Evolutionary conservation across 2,888 invertebrate species (phyloP), one percentile per base, ranked within the genome.

Genomic region (Ashinkailepas kermadecensis): DNA sequence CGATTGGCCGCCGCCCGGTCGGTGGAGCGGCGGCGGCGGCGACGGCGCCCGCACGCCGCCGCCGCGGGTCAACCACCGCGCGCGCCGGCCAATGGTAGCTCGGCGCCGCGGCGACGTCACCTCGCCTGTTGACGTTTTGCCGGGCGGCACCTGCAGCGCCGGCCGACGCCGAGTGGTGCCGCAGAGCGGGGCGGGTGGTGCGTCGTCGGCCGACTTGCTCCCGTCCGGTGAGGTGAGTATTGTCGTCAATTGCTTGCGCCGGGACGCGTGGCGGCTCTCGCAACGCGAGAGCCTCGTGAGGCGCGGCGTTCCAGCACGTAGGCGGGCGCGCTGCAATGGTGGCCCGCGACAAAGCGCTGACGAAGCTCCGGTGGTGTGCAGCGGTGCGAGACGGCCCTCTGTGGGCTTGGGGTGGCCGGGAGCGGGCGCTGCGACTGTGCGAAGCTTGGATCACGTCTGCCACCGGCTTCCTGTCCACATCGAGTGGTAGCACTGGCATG

Each of bases 31-130:
- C 67, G n/a, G 65, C 39, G 67, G 57, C 15, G 67, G 39, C 39
- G 39, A 39, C 39, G 39, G n/a, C 54, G 15, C 18, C 18, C 56
- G 54, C 64, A 39, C 13, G n/a, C 3, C 39, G 54, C 64, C 23
- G 23, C 18, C 21, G 54, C 74, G 74, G 74, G 74, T 74, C 74
- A 74, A 74, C 74, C 74, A 74, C 74, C 74, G 74, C 25, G 74
- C 74, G 12, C 54, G 74, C 7, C 74, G 21, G 18, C 74, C 74
- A 74, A 74, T 74, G 74, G 74, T 18, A 18, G 74, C 54, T 7
- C 13, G 7, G 54, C 12, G 54, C 54, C 11, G 15, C 6, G 18
- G 18, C 21, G 74, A 74, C 74, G 74, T 74, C 74, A 54, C 74
- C 74, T 25, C 74, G 23, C 74, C 54, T 74, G 74, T 74, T 74